These are phyloP conservation scores for Piscicola geometra DNA, from an alignment of 2,888 invertebrate genomes.

Conservation along the genomic window DNA sequence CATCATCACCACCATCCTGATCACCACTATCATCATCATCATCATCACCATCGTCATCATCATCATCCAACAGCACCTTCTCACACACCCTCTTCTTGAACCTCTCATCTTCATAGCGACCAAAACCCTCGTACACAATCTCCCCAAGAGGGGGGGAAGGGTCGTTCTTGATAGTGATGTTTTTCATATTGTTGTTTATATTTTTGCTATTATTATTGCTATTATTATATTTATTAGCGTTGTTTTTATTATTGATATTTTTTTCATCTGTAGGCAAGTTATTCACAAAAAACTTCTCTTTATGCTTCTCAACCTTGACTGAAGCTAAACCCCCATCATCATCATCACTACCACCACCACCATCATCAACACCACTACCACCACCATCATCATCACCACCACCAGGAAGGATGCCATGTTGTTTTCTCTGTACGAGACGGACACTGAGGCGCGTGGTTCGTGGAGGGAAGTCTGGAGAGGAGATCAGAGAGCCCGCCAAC, in stretches of 20 bases:
- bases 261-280: background rate
- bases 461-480: too few relatives aligned
- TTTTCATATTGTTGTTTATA: background rate
- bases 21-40: background rate
- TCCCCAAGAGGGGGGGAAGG: background rate
- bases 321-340: background rate
- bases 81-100: background rate
- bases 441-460: too few relatives aligned
- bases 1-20: background rate
- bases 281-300: background rate
- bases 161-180: background rate
- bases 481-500: too few relatives aligned
- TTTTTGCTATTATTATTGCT: background rate
- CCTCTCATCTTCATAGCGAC: background rate
- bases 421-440: too few relatives aligned
- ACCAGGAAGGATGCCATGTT: too few relatives aligned
- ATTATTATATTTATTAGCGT: background rate
- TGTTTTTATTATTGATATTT: background rate
- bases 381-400: background rate
- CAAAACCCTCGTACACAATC: background rate
- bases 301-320: background rate
- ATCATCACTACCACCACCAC: background rate
- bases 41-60: background rate
- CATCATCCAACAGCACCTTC: background rate
- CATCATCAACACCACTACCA: conserved; percentile 1